phyloP scores from a whole-genome alignment of 2,797 vertebrate genomes.

The Megaceryle alcyon region DNA sequence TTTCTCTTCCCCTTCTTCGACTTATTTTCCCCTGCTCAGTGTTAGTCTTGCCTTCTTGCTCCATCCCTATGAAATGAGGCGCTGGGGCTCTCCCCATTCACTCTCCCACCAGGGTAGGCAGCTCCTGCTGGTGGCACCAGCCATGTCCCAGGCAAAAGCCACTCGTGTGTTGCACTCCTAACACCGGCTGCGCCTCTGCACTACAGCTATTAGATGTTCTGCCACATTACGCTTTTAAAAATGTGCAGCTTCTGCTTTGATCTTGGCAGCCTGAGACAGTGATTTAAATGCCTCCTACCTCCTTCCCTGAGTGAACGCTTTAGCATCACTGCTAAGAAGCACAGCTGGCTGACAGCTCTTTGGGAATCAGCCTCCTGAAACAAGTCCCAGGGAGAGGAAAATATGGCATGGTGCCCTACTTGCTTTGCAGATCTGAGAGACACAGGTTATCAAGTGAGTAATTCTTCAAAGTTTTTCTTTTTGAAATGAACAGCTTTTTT shows the following conservation, averaged over 20 bases:
- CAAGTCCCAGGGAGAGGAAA: constrained; percentile 39
- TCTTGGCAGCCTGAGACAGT: constrained; percentile 44
- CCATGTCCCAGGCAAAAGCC: background rate
- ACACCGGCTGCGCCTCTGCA: background rate
- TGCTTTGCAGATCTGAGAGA: constrained; percentile 58
- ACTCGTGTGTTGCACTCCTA: constrained; percentile 10
- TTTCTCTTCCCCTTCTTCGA: background rate
- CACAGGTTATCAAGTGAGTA: constrained; percentile 1
- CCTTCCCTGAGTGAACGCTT: constrained; percentile 54
- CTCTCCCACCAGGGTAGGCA: background rate
- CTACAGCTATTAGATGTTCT: constrained; percentile 16
- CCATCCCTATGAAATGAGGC: constrained; percentile 12
- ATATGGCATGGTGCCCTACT: constrained; percentile 43
- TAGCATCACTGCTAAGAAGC: constrained; percentile 34
- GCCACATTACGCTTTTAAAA: constrained; percentile 6
- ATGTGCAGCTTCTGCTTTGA: constrained; percentile 24
- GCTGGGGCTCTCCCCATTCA: background rate
- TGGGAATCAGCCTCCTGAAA: constrained; percentile 47
- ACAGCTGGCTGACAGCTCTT: constrained; percentile 64
- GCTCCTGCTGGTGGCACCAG: constrained; percentile 18
- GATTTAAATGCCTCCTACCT: constrained; percentile 66
- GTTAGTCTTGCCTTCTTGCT: background rate
- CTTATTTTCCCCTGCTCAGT: background rate
- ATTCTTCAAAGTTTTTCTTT: background rate
- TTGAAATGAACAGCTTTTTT: constrained; percentile 24